Conservation (phyloP, 2,797 vertebrate species). For the Onychomys torridus region DNA sequence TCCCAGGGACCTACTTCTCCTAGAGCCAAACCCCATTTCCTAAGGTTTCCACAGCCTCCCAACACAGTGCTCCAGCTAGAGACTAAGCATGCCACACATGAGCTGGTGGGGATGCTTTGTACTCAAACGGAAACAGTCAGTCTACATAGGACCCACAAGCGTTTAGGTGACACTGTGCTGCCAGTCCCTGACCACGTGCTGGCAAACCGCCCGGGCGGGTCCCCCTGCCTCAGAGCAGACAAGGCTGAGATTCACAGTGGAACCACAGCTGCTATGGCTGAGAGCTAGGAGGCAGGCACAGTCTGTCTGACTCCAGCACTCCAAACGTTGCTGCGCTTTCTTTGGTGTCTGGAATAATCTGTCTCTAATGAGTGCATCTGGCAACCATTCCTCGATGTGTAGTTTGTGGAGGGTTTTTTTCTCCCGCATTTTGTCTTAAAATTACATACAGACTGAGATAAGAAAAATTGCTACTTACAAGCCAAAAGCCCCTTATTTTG, state of each 20-base stretch:
- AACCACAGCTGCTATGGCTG: neutral
- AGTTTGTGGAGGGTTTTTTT: neutral
- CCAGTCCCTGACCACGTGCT: neutral
- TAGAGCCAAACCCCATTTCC: neutral
- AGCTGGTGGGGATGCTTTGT: neutral
- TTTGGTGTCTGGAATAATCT: conserved; percentile 39
- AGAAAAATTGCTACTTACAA: neutral
- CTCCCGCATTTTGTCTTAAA: conserved; percentile 25
- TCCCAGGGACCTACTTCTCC: neutral
- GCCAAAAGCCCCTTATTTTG: neutral
- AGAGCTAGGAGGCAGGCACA: neutral
- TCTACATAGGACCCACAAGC: neutral
- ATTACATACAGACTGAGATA: neutral
- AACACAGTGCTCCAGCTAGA: neutral
- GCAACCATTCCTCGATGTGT: neutral
- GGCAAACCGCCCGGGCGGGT: neutral
- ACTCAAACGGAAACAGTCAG: neutral
- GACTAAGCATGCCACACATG: neutral
- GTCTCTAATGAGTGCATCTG: conserved; percentile 14
- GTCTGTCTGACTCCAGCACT: neutral
- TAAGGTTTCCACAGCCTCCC: neutral
- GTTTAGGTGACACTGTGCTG: neutral
- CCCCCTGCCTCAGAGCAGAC: neutral
- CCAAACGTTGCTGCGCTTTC: neutral
- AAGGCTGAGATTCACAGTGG: neutral